These are phyloP conservation scores for Leucophora obtusa DNA, from an alignment of 2,888 invertebrate species.

Conservation along the genomic window DNA sequence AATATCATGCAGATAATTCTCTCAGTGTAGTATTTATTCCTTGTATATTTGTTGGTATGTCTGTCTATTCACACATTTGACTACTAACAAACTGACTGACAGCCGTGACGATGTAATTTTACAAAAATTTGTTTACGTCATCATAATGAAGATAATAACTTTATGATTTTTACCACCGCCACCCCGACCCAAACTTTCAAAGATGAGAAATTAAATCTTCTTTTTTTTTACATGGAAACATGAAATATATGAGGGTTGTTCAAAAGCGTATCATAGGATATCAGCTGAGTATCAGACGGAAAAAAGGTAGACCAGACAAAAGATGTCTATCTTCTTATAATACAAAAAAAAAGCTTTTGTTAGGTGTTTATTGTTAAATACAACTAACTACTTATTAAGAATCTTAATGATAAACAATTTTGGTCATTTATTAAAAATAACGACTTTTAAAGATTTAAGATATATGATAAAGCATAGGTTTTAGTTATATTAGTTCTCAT, in stretches of 20 bases:
- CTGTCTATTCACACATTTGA: slow-evolving; percentile 23
- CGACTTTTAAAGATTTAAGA: too few relatives aligned
- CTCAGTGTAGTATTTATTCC: not conserved
- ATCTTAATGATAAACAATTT: slow-evolving; percentile 45
- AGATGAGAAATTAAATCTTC: slow-evolving; percentile 39
- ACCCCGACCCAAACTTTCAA: slow-evolving; percentile 32
- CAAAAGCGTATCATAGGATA: slow-evolving; percentile 52
- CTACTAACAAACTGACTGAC: slow-evolving; percentile 58
- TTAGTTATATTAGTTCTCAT: too few relatives aligned
- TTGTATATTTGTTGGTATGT: not conserved
- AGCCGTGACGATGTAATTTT: slow-evolving; percentile 69
- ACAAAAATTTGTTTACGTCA: slow-evolving; percentile 76
- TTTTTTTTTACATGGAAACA: slow-evolving; percentile 14
- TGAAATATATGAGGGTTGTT: slow-evolving; percentile 43
- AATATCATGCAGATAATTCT: too few relatives aligned
- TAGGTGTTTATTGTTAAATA: slow-evolving; percentile 46
- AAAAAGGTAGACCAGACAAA: slow-evolving; percentile 42
- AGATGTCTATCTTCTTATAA: slow-evolving; percentile 13
- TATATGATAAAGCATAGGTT: too few relatives aligned
- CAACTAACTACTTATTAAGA: slow-evolving; percentile 35
- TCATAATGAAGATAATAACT: slow-evolving; percentile 73
- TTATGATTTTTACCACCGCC: slow-evolving; percentile 67
- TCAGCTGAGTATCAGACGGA: slow-evolving; percentile 32
- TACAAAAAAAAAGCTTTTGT: slow-evolving; percentile 38
- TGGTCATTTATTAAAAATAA: slow-evolving; percentile 47